Evolutionary conservation across 2,888 invertebrate genomes (phyloP).

Genomic region (Dicyrtomina minuta): DNA sequence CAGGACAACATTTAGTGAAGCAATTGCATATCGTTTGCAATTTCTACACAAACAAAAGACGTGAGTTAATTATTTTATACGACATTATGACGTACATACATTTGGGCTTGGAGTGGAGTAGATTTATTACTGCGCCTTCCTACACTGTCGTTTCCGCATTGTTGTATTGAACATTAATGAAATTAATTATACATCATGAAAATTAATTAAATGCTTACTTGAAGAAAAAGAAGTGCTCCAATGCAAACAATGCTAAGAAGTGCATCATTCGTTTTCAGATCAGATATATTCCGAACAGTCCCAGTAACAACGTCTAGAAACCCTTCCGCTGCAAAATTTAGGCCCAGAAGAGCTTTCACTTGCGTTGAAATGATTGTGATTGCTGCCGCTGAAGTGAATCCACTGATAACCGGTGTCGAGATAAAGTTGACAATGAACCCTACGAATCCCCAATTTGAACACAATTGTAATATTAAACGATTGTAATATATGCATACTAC

Average conservation of each 20-base stretch:
- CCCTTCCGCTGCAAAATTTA: slow-evolving; percentile 70
- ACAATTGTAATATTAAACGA: too few relatives aligned
- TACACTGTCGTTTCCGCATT: too few relatives aligned
- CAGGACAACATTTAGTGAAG: slow-evolving; percentile 31
- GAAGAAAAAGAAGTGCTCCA: slow-evolving; percentile 70
- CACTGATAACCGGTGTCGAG: slow-evolving; percentile 78
- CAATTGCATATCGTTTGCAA: slow-evolving; percentile 41
- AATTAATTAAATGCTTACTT: slow-evolving; percentile 62
- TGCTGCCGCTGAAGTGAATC: slow-evolving; percentile 87
- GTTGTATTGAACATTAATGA: neutral
- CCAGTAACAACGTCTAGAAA: slow-evolving; percentile 77
- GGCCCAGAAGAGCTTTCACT: slow-evolving; percentile 77
- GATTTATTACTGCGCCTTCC: too few relatives aligned
- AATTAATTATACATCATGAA: neutral
- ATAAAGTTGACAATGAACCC: slow-evolving; percentile 87
- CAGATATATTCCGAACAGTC: slow-evolving; percentile 67
- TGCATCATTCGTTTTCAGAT: slow-evolving; percentile 71
- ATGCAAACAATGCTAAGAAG: slow-evolving; percentile 75
- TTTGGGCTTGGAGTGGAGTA: too few relatives aligned
- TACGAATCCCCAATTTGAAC: too few relatives aligned
- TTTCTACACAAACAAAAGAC: slow-evolving; percentile 35
- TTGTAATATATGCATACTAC: too few relatives aligned
- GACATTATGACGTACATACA: too few relatives aligned
- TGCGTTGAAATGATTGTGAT: slow-evolving; percentile 87
- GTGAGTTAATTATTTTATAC: too few relatives aligned